phyloP scores from a whole-genome alignment of 2,113 vertebrate genomes.

The Xyrauchen texanus region DNA sequence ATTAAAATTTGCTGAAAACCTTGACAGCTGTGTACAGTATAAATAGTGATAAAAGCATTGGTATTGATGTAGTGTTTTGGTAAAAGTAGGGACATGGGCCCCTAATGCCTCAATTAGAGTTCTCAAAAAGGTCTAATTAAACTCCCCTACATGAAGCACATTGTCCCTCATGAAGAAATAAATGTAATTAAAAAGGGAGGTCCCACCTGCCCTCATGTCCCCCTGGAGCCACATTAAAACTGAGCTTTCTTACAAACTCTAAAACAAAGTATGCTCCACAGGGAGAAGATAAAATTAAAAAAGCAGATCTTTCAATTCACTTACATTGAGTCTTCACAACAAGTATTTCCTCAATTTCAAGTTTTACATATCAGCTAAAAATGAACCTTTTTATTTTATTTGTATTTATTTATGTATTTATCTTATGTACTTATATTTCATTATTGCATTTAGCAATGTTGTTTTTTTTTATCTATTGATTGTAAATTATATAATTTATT shows the following conservation, averaged over 20 bases:
- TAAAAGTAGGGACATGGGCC: constrained; percentile 11
- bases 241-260: constrained; percentile 9
- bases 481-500: too few species aligned
- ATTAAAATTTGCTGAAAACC: background rate
- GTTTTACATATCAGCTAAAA: too few species aligned
- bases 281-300: too few species aligned
- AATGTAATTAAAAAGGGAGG: constrained; percentile 36
- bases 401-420: too few species aligned
- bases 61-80: constrained; percentile 9
- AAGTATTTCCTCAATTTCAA: too few species aligned
- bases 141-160: constrained; percentile 2
- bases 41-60: constrained; percentile 12
- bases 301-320: too few species aligned
- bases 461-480: too few species aligned
- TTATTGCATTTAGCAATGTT: too few species aligned
- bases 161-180: constrained; percentile 29
- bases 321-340: too few species aligned
- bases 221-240: constrained; percentile 24
- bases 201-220: constrained; percentile 16
- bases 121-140: constrained; percentile 45
- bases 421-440: too few species aligned
- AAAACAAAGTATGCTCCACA: background rate
- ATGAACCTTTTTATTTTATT: too few species aligned
- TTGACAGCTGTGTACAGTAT: constrained; percentile 1
- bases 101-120: constrained; percentile 4